Base-by-base conservation (phyloP, 2,797 vertebrate species). In the Sebastes matsubarae region DNA sequence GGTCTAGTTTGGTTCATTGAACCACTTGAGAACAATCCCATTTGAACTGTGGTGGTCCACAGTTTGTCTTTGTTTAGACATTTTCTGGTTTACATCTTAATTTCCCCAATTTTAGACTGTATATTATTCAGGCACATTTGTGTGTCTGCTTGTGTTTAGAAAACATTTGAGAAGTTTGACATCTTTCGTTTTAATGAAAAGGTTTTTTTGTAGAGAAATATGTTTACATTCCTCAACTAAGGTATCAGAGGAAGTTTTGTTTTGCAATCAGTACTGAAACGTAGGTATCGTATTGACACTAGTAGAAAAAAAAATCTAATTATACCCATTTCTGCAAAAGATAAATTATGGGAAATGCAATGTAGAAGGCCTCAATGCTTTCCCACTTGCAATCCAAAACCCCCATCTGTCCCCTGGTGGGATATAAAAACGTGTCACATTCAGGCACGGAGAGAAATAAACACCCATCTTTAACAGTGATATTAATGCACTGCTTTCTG, bases 191-290 rank as follows among this genome's bases (percentile, higher is more conserved):
- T 24, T 12, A 1, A 58, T 55, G 16, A 11, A 24, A n/a, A 32
- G 0, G 4, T 0, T 0, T n/a, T 20, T 20, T 20, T 58, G 9
- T n/a, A 12, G 18, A 29, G 0, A 5, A 36, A 57, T 0, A 6
- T 27, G 18, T 14, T 38, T 5, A 14, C 5, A 57, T 57, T 36
- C 24, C 18, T 36, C 11, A 14, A 27, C 50, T 14, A 22, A 13
- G 42, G 8, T 29, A 27, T 54, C 11, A 29, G 6, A 8, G 2
- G 8, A 30, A 0, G 4, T 16, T 2, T n/a, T 38, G 24, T 52
- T 38, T 30, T 58, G 4, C 50, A 30, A 18, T 46, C 4, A 55
- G 5, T n/a, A n/a, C 5, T 22, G 32, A 38, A 54, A 58, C 18
- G 4, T 10, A 8, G 22, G 7, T 4, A 57, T 58, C 12, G 5